Base-by-base conservation (phyloP, 1,140 invertebrate species). In the Cydia fagiglandana region DNA sequence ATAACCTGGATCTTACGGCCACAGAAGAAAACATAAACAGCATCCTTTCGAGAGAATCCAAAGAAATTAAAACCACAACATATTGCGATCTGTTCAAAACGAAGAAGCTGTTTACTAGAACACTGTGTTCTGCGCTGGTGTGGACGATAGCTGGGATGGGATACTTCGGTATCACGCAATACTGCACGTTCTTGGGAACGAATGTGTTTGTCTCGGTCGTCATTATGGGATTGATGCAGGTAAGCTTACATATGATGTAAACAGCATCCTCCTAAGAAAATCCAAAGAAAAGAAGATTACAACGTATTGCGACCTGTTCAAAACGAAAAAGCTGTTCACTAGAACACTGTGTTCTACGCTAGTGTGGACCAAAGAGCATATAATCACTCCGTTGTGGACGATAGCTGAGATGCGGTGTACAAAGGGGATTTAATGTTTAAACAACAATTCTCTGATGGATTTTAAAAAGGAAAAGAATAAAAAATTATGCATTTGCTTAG, bases 151-250 rank as follows among this genome's bases (percentile, higher is more conserved):
- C 76, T 7, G 85, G 85, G 0, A 73, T 77, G 15, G 80, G 76
- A 30, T 87, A 78, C 68, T 87, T 79, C 47, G 86, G 86, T 12
- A 83, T 87, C 13, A 85, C 81, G 73, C 83, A 88, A 45, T 89
- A 86, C 64, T 73, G 81, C 6, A 81, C 82, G 1, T 76, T 84
- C 2, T 50, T 87, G 7, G 80, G 82, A 12, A 64, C 78, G 17
- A 83, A 84, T 78, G 73, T 84, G 9, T 86, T 81, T 50, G 45
- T 86, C 9, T 80, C 81, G 0, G 82, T 85, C 34, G 53, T 75
- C 7, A 76, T 83, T 53, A 75, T 82, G 50, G 84, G 84, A 6
- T 74, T 83, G 24, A 79, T 88, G 41, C 84, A 85, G 79, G 86
- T 86, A 28, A 73, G 41, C 38, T 41, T 10, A 41, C 10, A 1